Conservation (phyloP, 2,888 invertebrate genomes). For the Dinocampus coccinellae region DNA sequence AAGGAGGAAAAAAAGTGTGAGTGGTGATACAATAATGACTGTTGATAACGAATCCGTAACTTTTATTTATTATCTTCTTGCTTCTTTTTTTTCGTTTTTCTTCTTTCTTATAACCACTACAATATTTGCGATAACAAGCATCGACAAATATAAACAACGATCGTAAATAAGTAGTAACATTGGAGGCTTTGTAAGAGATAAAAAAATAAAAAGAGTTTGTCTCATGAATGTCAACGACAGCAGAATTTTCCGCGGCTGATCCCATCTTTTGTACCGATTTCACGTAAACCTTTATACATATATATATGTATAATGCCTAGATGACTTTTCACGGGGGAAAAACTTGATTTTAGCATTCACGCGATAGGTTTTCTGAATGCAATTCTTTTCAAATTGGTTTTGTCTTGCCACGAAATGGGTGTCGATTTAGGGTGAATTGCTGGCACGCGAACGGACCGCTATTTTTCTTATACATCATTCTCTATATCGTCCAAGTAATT, state of each 20-base stretch:
- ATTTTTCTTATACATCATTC: constrained; percentile 19
- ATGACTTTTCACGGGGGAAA: constrained; percentile 21
- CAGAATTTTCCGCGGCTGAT: constrained; percentile 28
- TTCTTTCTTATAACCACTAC: background rate
- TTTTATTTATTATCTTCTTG: too few relatives aligned
- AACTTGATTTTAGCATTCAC: constrained; percentile 47
- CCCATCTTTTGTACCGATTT: constrained; percentile 40
- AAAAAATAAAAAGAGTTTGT: constrained; percentile 37
- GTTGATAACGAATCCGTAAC: background rate
- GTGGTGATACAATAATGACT: background rate
- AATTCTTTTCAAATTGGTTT: constrained; percentile 64
- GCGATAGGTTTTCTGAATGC: constrained; percentile 60
- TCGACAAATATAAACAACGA: background rate
- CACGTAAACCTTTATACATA: constrained; percentile 35
- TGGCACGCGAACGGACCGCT: constrained; percentile 27
- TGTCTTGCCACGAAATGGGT: constrained; percentile 59
- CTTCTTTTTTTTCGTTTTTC: too few relatives aligned
- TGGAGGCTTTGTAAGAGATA: constrained; percentile 34
- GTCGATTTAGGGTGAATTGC: constrained; percentile 58
- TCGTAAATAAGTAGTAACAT: constrained; percentile 11
- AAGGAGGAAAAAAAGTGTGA: background rate
- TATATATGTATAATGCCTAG: background rate
- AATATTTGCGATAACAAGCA: background rate
- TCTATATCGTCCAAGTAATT: constrained; percentile 29
- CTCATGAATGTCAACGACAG: constrained; percentile 44